phyloP scores from a whole-genome alignment of 2,113 vertebrate species.

The Motacilla tschutschensis region DNA sequence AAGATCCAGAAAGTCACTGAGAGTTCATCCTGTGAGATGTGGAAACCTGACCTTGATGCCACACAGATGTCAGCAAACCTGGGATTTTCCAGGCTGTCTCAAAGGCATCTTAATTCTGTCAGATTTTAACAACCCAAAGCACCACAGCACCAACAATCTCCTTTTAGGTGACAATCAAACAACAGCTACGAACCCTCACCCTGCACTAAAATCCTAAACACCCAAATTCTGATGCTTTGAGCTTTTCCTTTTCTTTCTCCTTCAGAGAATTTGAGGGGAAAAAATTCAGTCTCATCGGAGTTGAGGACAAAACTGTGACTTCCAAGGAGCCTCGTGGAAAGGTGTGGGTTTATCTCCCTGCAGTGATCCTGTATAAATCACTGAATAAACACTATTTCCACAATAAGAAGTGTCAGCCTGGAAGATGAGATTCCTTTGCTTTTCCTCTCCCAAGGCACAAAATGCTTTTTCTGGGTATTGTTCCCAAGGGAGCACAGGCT shows the following conservation, averaged over 20 bases:
- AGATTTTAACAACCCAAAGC: not conserved
- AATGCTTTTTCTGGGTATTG: not conserved
- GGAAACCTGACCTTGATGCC: not conserved
- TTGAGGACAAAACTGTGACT: not conserved
- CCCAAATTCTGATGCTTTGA: not conserved
- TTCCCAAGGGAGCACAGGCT: not conserved
- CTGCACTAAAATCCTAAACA: not conserved
- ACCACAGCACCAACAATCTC: not conserved
- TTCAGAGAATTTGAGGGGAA: not conserved
- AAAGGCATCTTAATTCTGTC: not conserved
- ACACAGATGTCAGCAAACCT: not conserved
- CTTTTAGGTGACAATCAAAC: not conserved
- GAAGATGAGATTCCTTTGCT: not conserved
- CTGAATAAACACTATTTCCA: not conserved
- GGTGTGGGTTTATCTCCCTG: not conserved
- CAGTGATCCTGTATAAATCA: not conserved
- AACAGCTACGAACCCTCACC: not conserved
- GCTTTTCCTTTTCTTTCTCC: not conserved
- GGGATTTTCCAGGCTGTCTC: not conserved
- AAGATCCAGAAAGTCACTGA: not conserved
- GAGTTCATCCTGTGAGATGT: not conserved
- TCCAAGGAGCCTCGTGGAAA: not conserved
- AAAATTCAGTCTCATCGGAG: fast-evolving
- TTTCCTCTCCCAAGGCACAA: not conserved
- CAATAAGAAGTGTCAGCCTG: not conserved